phyloP scores from a whole-genome alignment of 2,888 invertebrate genomes.

The Uloborus plumipes region DNA sequence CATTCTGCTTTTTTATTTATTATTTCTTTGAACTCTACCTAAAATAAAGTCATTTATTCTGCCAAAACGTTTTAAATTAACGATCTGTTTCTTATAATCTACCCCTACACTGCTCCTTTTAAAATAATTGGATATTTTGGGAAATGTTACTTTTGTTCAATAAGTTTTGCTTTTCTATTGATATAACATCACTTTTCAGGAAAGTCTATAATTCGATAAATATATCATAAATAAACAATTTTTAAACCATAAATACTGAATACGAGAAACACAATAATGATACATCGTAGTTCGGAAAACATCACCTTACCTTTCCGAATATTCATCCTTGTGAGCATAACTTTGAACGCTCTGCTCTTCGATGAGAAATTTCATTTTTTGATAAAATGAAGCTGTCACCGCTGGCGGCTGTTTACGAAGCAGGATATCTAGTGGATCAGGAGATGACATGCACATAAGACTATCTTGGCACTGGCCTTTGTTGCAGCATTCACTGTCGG shows the following conservation, averaged over 20 bases:
- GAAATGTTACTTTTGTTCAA: too few relatives aligned
- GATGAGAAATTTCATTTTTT: slow-evolving; percentile 97
- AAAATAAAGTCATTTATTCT: too few relatives aligned
- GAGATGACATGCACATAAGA: slow-evolving; percentile 92
- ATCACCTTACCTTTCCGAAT: slow-evolving; percentile 91
- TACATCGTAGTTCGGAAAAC: neutral
- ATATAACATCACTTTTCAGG: neutral
- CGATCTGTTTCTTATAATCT: too few relatives aligned
- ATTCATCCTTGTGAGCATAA: slow-evolving; percentile 94
- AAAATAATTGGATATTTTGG: too few relatives aligned
- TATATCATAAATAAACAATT: neutral
- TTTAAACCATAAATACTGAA: too few relatives aligned
- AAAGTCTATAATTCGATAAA: neutral
- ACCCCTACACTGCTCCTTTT: too few relatives aligned
- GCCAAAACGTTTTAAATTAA: too few relatives aligned
- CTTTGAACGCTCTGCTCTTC: slow-evolving; percentile 98
- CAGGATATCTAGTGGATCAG: slow-evolving; percentile 95
- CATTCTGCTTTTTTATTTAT: too few relatives aligned
- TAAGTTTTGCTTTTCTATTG: too few relatives aligned
- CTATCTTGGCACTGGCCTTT: slow-evolving; percentile 85
- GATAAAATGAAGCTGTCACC: slow-evolving; percentile 97
- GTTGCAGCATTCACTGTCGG: slow-evolving; percentile 97
- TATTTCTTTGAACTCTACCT: too few relatives aligned
- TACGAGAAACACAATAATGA: too few relatives aligned
- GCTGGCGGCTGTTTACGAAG: slow-evolving; percentile 95